These are phyloP conservation scores for Tapirus terrestris DNA, from an alignment of 2,113 vertebrate species.

Conservation along the genomic window DNA sequence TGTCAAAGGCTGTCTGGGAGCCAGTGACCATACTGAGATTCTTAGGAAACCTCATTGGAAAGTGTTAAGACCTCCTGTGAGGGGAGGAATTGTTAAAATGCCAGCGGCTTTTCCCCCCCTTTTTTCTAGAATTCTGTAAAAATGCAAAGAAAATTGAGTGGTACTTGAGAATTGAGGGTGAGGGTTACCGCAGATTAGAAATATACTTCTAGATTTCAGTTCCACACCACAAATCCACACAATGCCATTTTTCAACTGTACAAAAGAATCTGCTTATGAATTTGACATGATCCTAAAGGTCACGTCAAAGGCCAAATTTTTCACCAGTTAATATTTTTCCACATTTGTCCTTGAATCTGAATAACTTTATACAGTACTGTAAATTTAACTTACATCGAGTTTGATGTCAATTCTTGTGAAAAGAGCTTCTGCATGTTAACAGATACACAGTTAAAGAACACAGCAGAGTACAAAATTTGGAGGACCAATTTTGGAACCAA, in stretches of 20 bases:
- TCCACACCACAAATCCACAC: slow-evolving; percentile 80
- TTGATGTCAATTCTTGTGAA: slow-evolving; percentile 85
- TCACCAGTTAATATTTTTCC: slow-evolving; percentile 83
- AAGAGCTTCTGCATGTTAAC: slow-evolving; percentile 86
- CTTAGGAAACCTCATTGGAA: slow-evolving; percentile 60
- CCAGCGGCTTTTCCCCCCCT: slow-evolving; percentile 43
- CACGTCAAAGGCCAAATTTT: slow-evolving; percentile 84
- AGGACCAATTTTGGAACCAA: slow-evolving; percentile 82
- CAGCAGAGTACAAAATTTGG: slow-evolving; percentile 80
- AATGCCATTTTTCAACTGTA: slow-evolving; percentile 85
- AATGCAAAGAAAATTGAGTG: slow-evolving; percentile 71
- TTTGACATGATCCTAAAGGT: slow-evolving; percentile 76
- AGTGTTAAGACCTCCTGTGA: slow-evolving; percentile 75
- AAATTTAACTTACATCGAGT: slow-evolving; percentile 83
- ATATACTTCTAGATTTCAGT: slow-evolving; percentile 65
- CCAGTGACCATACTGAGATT: slow-evolving; percentile 45
- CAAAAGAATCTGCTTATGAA: slow-evolving; percentile 80
- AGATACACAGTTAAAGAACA: slow-evolving; percentile 84
- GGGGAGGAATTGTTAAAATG: slow-evolving; percentile 74
- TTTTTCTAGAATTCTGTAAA: slow-evolving; percentile 59
- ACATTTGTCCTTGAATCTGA: slow-evolving; percentile 85
- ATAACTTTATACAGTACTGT: slow-evolving; percentile 83
- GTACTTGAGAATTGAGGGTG: slow-evolving; percentile 79
- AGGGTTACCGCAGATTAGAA: slow-evolving; percentile 85
- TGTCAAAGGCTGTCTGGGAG: slow-evolving; percentile 49